Conservation (phyloP, 2,113 vertebrate genomes). For the Antennarius striatus region DNA sequence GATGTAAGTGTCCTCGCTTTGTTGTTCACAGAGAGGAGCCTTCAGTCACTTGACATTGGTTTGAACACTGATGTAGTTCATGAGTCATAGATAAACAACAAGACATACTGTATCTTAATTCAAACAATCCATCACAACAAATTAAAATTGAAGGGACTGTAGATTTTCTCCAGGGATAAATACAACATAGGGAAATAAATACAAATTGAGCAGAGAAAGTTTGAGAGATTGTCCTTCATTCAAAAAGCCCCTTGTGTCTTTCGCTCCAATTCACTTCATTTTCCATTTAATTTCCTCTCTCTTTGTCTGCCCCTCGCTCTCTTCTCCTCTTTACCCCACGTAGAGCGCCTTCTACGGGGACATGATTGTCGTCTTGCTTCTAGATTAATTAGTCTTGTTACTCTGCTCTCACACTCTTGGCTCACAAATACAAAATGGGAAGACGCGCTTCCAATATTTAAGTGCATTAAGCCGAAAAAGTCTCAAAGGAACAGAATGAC, state of each 20-base stretch:
- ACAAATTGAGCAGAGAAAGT: conserved; percentile 69
- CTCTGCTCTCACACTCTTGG: conserved; percentile 60
- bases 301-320: conserved; percentile 53
- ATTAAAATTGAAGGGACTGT: conserved; percentile 63
- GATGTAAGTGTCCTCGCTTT: conserved; percentile 36
- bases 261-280: conserved; percentile 49
- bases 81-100: conserved; percentile 56
- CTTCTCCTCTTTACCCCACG: conserved; percentile 45
- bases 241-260: conserved; percentile 34
- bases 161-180: conserved; percentile 54
- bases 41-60: conserved; percentile 41
- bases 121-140: conserved; percentile 75
- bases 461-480: conserved; percentile 70
- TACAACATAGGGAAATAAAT: conserved; percentile 32
- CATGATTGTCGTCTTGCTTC: conserved; percentile 82
- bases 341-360: conserved; percentile 56
- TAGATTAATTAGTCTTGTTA: conserved; percentile 66
- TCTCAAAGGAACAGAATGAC: conserved; percentile 44
- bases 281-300: conserved; percentile 54
- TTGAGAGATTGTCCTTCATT: conserved; percentile 71
- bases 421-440: conserved; percentile 68
- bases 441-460: conserved; percentile 67
- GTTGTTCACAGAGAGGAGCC: conserved; percentile 59
- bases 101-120: conserved; percentile 63
- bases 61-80: conserved; percentile 51